These are phyloP conservation scores for Chaunax sp. DNA, from an alignment of 2,797 vertebrate species.

Conservation along the genomic window DNA sequence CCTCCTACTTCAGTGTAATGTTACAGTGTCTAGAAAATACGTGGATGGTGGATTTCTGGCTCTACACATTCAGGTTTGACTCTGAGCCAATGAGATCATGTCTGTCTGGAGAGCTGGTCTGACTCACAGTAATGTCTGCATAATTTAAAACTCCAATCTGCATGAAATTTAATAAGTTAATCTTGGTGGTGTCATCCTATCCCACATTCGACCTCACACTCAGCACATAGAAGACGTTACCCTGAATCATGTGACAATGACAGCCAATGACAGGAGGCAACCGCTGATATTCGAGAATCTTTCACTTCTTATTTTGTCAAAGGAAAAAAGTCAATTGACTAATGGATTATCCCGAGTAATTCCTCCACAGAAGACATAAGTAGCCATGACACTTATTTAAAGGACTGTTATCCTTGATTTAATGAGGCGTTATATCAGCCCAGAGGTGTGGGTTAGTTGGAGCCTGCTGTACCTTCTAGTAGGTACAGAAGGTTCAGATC, in stretches of 20 bases:
- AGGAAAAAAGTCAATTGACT: neutral
- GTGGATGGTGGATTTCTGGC: slow-evolving; percentile 11
- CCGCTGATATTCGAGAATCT: neutral
- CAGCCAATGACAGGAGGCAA: neutral
- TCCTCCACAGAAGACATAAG: neutral
- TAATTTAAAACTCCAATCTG: slow-evolving; percentile 50
- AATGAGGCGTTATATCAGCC: no score
- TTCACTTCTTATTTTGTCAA: neutral
- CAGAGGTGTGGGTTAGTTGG: no score
- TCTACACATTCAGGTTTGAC: slow-evolving; percentile 1
- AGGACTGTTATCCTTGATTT: no score
- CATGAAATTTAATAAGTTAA: slow-evolving; percentile 44
- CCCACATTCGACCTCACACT: slow-evolving; percentile 10
- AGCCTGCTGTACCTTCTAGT: no score
- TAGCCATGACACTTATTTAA: neutral
- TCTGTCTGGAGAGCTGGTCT: slow-evolving; percentile 8
- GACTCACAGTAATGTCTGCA: slow-evolving; percentile 33
- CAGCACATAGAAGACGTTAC: neutral
- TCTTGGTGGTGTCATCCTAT: slow-evolving; percentile 22
- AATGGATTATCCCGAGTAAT: neutral
- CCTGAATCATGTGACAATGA: slow-evolving; percentile 14
- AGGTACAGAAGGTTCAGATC: no score
- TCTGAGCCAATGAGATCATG: slow-evolving; percentile 32
- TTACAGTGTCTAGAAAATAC: slow-evolving; percentile 17
- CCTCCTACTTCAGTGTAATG: slow-evolving; percentile 24